phyloP scores from a whole-genome alignment of 2,797 vertebrate genomes.

The Nasua narica region DNA sequence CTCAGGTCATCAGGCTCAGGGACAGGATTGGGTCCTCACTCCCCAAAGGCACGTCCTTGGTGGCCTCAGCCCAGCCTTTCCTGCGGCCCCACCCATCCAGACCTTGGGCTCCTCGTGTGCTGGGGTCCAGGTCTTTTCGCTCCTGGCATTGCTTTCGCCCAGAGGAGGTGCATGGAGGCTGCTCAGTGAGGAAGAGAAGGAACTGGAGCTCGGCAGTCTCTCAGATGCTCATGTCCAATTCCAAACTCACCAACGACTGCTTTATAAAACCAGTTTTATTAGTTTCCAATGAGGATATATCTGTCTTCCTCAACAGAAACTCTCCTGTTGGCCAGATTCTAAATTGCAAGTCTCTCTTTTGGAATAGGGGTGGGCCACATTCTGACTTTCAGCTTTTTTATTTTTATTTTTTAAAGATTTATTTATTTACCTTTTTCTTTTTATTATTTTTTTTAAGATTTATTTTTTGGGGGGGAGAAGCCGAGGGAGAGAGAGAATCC shows the following conservation, averaged over 20 bases:
- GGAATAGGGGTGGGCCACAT: not conserved
- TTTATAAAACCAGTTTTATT: not conserved
- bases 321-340: not conserved
- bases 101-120: accelerated
- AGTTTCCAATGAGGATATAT: not conserved
- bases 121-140: not conserved
- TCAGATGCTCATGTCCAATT: not conserved
- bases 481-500: not conserved
- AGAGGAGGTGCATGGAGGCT: not conserved
- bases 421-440: not conserved
- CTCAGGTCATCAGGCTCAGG: not conserved
- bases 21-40: not conserved
- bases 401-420: not conserved
- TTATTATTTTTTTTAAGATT: not conserved
- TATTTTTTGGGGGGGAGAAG: not conserved
- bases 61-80: not conserved
- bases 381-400: not conserved
- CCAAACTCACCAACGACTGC: not conserved
- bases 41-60: not conserved
- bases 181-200: not conserved
- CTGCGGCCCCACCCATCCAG: not conserved
- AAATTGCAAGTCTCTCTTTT: not conserved
- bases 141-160: not conserved
- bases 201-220: not conserved
- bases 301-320: not conserved